Percentiles rank a stretch among this genome's conserved stretches.
Evolutionary conservation across 2,797 vertebrate genomes (phyloP).

Genomic region (Notoglanidium macrostoma): DNA sequence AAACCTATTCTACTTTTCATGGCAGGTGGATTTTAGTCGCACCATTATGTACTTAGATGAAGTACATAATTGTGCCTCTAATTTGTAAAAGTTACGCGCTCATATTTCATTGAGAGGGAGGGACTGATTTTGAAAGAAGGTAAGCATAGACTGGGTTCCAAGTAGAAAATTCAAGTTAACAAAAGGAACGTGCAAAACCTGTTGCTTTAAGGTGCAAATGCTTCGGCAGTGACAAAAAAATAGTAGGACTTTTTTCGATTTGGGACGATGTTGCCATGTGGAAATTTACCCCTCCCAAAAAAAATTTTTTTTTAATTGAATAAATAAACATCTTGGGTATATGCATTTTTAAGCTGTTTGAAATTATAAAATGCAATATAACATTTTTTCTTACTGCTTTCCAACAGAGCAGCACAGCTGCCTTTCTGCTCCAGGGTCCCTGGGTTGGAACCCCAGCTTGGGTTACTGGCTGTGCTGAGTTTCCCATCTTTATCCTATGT

Average conservation of each 20-base stretch:
- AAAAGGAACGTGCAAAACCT: neutral
- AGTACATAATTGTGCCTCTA: neutral
- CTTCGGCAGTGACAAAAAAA: neutral
- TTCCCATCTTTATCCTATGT: neutral
- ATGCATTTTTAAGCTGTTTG: neutral
- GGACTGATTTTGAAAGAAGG: neutral
- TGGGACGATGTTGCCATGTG: neutral
- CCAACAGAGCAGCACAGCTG: no score
- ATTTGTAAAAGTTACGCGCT: neutral
- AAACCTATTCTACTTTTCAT: neutral
- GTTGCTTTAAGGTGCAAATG: neutral
- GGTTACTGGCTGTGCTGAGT: neutral
- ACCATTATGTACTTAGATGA: slow-evolving; percentile 2
- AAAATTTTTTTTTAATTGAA: neutral
- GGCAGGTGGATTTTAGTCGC: slow-evolving; percentile 7
- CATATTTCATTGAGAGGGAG: neutral
- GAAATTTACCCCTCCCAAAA: neutral
- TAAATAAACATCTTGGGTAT: neutral
- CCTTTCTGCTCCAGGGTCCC: neutral
- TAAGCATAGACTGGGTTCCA: neutral
- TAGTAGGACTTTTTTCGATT: neutral
- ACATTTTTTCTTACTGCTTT: no score
- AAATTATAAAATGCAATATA: no score
- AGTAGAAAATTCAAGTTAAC: no score
- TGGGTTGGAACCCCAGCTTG: neutral